Evolutionary conservation across 1,140 invertebrate genomes (phyloP).

Genomic region (Pseudomyrmex cubaensis): DNA sequence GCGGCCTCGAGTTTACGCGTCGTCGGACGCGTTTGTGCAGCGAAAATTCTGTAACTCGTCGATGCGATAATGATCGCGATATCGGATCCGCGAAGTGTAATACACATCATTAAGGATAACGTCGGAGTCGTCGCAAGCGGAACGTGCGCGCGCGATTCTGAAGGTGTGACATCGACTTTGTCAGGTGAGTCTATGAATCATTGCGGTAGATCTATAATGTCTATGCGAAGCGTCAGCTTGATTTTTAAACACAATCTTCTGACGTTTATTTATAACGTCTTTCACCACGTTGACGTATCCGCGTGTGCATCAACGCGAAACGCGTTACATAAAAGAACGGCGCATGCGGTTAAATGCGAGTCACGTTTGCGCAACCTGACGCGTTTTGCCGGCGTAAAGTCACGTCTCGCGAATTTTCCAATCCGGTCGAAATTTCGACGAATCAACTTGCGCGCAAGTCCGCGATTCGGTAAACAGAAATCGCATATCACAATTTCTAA

Average conservation of each 20-base stretch:
- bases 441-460: neutral
- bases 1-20: slow-evolving; percentile 4
- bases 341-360: slow-evolving; percentile 46
- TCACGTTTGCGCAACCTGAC: slow-evolving; percentile 67
- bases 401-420: slow-evolving; percentile 31
- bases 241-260: neutral
- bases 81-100: neutral
- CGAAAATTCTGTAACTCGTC: neutral
- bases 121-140: neutral
- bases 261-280: neutral
- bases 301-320: slow-evolving; percentile 16
- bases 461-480: slow-evolving; percentile 31
- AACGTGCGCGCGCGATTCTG: neutral
- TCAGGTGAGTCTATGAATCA: slow-evolving; percentile 36
- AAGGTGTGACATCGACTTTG: neutral
- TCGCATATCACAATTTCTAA: slow-evolving; percentile 2
- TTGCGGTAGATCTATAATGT: neutral
- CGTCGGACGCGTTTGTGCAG: slow-evolving; percentile 1
- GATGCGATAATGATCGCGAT: too few relatives aligned
- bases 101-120: neutral
- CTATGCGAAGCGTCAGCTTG: neutral
- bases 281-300: slow-evolving; percentile 21
- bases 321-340: slow-evolving; percentile 66
- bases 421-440: slow-evolving; percentile 13
- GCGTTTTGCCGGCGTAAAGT: slow-evolving; percentile 43